Evolutionary conservation across 2,888 invertebrate species (phyloP), one percentile per base, ranked within the genome.

Genomic region (Cybosia mesomella): DNA sequence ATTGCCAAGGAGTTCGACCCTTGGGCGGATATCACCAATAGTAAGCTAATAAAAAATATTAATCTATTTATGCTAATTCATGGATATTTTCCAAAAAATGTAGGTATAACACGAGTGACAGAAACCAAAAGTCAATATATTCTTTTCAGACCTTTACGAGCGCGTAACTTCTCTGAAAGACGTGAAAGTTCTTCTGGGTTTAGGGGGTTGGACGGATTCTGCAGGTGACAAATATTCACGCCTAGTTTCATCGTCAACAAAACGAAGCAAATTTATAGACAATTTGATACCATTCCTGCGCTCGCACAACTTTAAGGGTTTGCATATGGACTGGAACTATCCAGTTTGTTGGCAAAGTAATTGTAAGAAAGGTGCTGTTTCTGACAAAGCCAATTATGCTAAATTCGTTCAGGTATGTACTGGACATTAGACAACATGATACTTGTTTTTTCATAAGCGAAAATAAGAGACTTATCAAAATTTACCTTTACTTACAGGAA

Each of bases 171-270:
- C 97, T 0, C 91, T 98, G 21, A 95, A 95, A 68, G 96, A 96
- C 60, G 93, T 96, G 0, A 95, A 96, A 76, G 97, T 98, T 0
- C 89, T 98, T 9, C 91, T 99, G 39, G 98, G 98, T 1, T 89
- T 99, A 66, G 99, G 99, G n/a, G 99, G 99, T 0, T 99, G 99
- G 99, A 98, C 98, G 0, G 98, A 99, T 89, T 98, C 98, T 0
- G 96, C 97, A 0, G 98, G 98, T 0, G 97, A 98, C 84, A 98
- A 98, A 87, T 98, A 98, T 85, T 98, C 98, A 0, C 96, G 97
- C 18, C 89, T 98, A 34, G 97, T 98, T 0, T 96, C 96, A 57
- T 96, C 96, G 70, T 95, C 96, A 8, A 93, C 96, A 0, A 95
- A 96, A 8, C 95, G 98, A 18, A 92, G 96, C 39, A 96, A 96